Conservation (phyloP, 2,797 vertebrate species). For the Poecilia wingei region DNA sequence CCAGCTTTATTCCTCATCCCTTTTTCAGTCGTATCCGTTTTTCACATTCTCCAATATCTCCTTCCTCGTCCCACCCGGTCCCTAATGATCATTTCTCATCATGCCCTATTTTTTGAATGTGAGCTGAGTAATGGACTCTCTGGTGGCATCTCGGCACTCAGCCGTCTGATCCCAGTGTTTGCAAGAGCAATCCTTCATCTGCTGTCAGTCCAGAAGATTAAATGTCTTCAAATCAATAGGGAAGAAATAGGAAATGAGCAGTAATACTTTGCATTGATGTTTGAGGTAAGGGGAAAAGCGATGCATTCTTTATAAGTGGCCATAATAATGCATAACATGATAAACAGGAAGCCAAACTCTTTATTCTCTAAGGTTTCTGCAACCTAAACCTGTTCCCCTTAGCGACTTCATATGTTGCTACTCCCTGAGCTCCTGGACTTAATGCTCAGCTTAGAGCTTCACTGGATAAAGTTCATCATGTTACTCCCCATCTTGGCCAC, state of each 20-base stretch:
- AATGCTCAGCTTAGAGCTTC: not conserved
- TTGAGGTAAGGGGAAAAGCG: too few species aligned
- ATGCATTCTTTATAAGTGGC: not conserved
- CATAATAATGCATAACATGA: not conserved
- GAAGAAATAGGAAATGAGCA: slow-evolving; percentile 29
- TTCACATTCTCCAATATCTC: slow-evolving; percentile 26
- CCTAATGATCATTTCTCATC: slow-evolving; percentile 33
- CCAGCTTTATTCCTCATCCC: slow-evolving; percentile 12
- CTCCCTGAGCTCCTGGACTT: not conserved
- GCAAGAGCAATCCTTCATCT: slow-evolving; percentile 38
- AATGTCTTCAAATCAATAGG: slow-evolving; percentile 50
- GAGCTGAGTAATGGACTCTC: slow-evolving; percentile 11
- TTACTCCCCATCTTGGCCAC: not conserved
- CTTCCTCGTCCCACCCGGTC: not conserved
- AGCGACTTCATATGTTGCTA: not conserved
- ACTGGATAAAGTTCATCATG: not conserved
- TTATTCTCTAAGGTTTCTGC: not conserved
- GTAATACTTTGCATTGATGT: not conserved
- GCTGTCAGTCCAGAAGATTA: slow-evolving; percentile 9
- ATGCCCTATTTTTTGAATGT: slow-evolving; percentile 36
- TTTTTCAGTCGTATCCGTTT: slow-evolving; percentile 14
- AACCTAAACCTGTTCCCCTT: not conserved
- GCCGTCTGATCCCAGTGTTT: slow-evolving; percentile 19
- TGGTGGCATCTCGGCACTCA: slow-evolving; percentile 17
- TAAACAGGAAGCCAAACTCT: not conserved